These are phyloP conservation scores for Etia nguti DNA, from an alignment of 2,113 vertebrate genomes.

Conservation along the genomic window DNA sequence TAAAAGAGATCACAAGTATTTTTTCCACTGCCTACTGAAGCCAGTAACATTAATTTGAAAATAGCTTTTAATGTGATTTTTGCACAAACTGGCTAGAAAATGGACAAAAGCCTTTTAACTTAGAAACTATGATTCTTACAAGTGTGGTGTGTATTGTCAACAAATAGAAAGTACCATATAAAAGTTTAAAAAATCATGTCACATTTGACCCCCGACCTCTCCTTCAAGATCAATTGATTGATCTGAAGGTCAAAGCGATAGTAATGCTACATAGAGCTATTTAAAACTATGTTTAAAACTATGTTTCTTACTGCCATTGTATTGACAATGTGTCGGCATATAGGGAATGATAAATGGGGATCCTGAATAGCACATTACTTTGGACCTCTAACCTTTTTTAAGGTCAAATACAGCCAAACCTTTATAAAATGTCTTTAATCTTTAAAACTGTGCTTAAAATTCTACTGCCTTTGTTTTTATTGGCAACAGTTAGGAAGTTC, in stretches of 20 bases:
- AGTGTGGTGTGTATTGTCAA: neutral
- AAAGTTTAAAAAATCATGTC: neutral
- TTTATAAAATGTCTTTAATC: neutral
- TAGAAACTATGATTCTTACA: neutral
- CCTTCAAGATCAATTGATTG: neutral
- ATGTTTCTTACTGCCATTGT: neutral
- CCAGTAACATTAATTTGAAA: neutral
- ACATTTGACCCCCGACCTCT: neutral
- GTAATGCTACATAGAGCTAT: neutral
- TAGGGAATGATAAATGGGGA: neutral
- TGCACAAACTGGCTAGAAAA: neutral
- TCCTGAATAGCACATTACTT: neutral
- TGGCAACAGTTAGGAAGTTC: neutral
- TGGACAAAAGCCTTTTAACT: neutral
- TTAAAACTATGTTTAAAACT: neutral
- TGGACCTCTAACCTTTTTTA: neutral
- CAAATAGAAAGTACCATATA: neutral
- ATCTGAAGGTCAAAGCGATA: neutral
- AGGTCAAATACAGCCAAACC: neutral
- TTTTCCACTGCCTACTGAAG: fast-evolving
- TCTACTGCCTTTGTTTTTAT: neutral
- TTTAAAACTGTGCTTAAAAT: neutral
- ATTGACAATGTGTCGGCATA: neutral
- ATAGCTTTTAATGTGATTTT: neutral
- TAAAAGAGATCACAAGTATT: neutral